A percentile compares a stretch with the other conserved stretches of the same genome.
Evolutionary conservation across 1,140 invertebrate species (phyloP).

Genomic region (Rhopalosiphum maidis): DNA sequence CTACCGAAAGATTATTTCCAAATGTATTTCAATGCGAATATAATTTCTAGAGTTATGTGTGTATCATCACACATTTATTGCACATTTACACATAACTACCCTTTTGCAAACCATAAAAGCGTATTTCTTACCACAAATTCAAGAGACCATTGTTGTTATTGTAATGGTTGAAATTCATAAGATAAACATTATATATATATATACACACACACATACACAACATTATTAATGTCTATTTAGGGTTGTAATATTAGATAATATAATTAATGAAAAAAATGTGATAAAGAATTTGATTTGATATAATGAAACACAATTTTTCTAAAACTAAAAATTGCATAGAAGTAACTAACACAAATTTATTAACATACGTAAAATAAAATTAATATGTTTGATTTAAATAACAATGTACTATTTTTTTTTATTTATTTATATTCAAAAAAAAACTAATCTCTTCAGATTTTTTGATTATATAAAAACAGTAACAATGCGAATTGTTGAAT

Average conservation of each 20-base stretch:
- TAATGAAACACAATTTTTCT: too few relatives aligned
- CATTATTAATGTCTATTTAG: not conserved
- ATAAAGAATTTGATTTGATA: too few relatives aligned
- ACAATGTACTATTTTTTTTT: too few relatives aligned
- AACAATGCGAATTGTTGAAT: too few relatives aligned
- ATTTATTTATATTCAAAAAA: too few relatives aligned
- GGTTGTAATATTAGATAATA: not conserved
- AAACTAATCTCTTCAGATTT: too few relatives aligned
- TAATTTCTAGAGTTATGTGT: not conserved
- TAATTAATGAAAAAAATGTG: not conserved
- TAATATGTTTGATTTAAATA: too few relatives aligned
- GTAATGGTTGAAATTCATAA: not conserved
- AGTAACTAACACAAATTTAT: too few relatives aligned
- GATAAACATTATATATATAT: not conserved
- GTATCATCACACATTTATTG: slow-evolving; percentile 6
- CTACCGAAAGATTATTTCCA: not conserved
- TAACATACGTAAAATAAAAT: too few relatives aligned
- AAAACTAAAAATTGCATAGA: too few relatives aligned
- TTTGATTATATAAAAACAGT: too few relatives aligned
- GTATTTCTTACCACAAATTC: not conserved
- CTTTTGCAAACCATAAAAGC: not conserved
- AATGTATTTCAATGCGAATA: slow-evolving; percentile 14
- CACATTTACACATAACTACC: not conserved
- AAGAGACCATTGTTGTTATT: not conserved
- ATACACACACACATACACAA: not conserved